Evolutionary conservation across 2,888 invertebrate species (phyloP), one percentile per base, ranked within the genome.

Genomic region (Podabrus alpinus): DNA sequence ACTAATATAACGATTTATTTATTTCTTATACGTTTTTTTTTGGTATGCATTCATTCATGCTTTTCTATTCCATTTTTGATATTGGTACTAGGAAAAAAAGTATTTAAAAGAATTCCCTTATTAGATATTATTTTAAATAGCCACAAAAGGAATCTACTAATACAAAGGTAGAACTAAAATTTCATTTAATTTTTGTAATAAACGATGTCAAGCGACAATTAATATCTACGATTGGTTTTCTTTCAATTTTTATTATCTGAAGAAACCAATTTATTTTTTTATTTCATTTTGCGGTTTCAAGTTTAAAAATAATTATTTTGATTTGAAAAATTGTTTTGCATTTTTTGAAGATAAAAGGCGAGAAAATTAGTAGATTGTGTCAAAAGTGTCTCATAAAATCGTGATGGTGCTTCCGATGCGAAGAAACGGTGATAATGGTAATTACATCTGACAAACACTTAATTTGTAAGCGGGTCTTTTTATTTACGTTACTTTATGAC

Each of bases 341-440:
- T 68, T 69, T 66, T 60, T 61, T 62, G 13, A 68, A 59, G 69
- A 75, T 72, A 73, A 74, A 67, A 60, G 60, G 69, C 68, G 68
- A 73, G 77, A 79, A 78, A 78, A 79, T 79, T 77, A 76, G 71
- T 69, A 79, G 77, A 78, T 78, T 77, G 77, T 75, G 79, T 78
- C 79, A 76, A 72, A 74, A 72, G 70, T 72, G 69, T 71, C 77
- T 76, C 73, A 59, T 71, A 72, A 66, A 69, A 72, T 77, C 71
- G 78, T 74, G 80, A 79, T 79, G 73, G 78, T 76, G 72, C 79
- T 79, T 80, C 80, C 80, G 79, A 75, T 76, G 76, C 71, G 71
- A 75, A 79, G 80, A 79, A 79, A 79, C 78, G 74, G 76, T 76
- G 79, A 80, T 76, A 76, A 76, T 74, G 71, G 68, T 79, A 80